Conservation (phyloP, 2,888 invertebrate species). For the Pseudococcus jackbeardsleyi region DNA sequence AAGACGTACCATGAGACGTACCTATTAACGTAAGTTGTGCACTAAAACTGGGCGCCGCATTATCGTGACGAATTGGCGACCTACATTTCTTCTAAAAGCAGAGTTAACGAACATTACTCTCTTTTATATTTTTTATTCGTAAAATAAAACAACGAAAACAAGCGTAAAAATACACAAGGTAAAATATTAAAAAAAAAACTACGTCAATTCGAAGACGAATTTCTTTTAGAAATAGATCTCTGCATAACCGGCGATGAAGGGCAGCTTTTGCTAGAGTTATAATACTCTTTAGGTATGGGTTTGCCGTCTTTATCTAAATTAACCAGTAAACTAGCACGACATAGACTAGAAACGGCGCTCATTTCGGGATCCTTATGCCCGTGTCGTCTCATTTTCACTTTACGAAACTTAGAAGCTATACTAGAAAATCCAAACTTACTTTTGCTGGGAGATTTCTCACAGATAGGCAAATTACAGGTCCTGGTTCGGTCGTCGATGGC, state of each 20-base stretch:
- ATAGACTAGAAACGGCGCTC: constrained; percentile 63
- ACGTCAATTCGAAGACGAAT: constrained; percentile 60
- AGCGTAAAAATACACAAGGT: constrained; percentile 35
- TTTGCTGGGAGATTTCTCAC: constrained; percentile 55
- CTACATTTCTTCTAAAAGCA: too few species aligned
- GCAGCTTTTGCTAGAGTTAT: constrained; percentile 68
- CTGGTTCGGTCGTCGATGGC: constrained; percentile 67
- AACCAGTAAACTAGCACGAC: constrained; percentile 59
- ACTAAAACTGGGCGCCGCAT: too few species aligned
- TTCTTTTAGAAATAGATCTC: constrained; percentile 58
- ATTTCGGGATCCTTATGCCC: constrained; percentile 69
- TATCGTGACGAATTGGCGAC: too few species aligned
- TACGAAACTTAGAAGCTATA: constrained; percentile 76
- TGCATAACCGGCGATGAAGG: constrained; percentile 69
- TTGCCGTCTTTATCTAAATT: constrained; percentile 59
- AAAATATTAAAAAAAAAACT: constrained; percentile 1
- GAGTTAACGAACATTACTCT: too few species aligned
- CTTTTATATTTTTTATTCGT: too few species aligned
- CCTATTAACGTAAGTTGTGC: too few species aligned
- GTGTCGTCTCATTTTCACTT: constrained; percentile 72
- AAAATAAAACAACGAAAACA: neutral
- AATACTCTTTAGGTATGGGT: neutral
- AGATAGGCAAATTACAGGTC: neutral
- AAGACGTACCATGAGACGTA: too few species aligned
- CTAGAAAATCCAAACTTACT: constrained; percentile 73